Conservation (phyloP, 2,888 invertebrate species). For the Aethes cnicana region DNA sequence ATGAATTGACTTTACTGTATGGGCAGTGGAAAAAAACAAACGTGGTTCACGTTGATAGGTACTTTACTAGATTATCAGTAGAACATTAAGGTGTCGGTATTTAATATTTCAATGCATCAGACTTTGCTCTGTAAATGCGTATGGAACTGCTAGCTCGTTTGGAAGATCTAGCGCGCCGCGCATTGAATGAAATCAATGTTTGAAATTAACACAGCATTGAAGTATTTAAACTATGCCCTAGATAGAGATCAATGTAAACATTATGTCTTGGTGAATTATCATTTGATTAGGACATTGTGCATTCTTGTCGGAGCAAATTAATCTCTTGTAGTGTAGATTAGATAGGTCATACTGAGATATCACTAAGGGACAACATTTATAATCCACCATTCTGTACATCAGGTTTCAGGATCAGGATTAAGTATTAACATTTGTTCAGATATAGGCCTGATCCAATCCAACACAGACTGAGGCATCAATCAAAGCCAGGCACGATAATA, state of each 20-base stretch:
- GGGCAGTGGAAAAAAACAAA: conserved; percentile 8
- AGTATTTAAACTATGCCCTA: conserved; percentile 18
- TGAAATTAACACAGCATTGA: conserved; percentile 20
- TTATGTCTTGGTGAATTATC: not conserved
- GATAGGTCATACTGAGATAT: too few relatives aligned
- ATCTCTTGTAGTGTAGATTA: too few relatives aligned
- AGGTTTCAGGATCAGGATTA: too few relatives aligned
- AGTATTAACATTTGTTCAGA: too few relatives aligned
- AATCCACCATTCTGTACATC: too few relatives aligned
- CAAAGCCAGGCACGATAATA: too few relatives aligned
- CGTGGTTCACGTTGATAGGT: conserved; percentile 9
- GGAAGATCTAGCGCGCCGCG: conserved; percentile 11
- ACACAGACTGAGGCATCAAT: too few relatives aligned
- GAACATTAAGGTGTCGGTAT: not conserved
- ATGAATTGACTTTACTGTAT: conserved; percentile 10
- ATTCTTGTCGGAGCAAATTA: too few relatives aligned
- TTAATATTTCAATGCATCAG: not conserved
- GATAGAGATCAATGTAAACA: conserved; percentile 13
- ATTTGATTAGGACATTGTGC: not conserved
- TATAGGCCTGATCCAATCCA: too few relatives aligned
- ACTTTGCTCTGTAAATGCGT: not conserved
- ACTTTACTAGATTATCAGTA: not conserved
- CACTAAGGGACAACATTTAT: too few relatives aligned
- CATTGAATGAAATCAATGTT: conserved; percentile 23
- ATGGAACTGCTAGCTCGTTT: not conserved